Conservation (phyloP, 1,140 invertebrate genomes). For the Drosophila subpulchrella region DNA sequence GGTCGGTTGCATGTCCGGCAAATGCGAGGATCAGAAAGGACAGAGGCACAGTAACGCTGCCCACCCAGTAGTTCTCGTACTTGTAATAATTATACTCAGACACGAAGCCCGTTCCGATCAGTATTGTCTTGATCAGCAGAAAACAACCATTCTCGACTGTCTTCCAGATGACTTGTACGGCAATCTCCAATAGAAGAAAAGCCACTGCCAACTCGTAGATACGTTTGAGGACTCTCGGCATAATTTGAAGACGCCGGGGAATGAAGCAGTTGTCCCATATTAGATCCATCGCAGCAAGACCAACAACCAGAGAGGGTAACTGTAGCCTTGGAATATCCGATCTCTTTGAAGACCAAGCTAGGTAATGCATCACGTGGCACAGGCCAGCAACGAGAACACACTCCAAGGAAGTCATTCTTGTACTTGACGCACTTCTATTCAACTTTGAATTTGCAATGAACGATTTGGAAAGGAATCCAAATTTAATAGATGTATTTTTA, state of each 20-base stretch:
- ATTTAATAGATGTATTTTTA: too few species aligned
- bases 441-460: too few species aligned
- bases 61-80: slow-evolving; percentile 11
- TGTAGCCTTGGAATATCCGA: neutral
- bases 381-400: slow-evolving; percentile 20
- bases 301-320: slow-evolving; percentile 3
- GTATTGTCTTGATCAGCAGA: neutral
- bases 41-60: slow-evolving; percentile 34
- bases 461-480: neutral
- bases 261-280: slow-evolving; percentile 39
- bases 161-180: slow-evolving; percentile 19
- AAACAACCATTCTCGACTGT: slow-evolving; percentile 5
- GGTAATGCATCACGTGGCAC: neutral
- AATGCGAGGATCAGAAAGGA: slow-evolving; percentile 23
- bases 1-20: slow-evolving; percentile 31
- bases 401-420: slow-evolving; percentile 2
- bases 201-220: slow-evolving; percentile 9
- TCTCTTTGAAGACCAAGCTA: neutral
- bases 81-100: neutral
- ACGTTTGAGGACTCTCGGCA: neutral
- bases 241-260: neutral
- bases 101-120: slow-evolving; percentile 6
- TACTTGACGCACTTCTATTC: too few species aligned
- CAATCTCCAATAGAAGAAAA: slow-evolving; percentile 21
- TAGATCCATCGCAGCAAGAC: slow-evolving; percentile 28